A percentile compares a stretch with the other conserved stretches of the same genome.
phyloP scores from a whole-genome alignment of 2,888 invertebrate genomes.

The Uloborus plumipes region DNA sequence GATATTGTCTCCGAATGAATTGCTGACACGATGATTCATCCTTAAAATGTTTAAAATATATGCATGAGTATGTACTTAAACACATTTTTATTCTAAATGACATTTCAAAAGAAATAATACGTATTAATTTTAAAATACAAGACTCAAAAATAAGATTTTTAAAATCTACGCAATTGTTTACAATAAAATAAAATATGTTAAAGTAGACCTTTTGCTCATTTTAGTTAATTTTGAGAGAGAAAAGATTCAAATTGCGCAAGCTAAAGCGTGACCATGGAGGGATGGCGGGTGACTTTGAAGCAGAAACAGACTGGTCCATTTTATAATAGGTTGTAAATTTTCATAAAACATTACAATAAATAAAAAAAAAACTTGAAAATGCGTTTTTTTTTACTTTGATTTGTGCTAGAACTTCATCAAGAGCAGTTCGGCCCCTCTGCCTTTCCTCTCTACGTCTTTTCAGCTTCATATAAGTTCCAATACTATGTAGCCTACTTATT shows the following conservation, averaged over 20 bases:
- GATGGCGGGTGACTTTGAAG: too few relatives aligned
- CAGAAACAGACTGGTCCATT: too few relatives aligned
- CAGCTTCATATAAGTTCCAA: slow-evolving; percentile 78
- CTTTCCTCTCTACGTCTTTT: slow-evolving; percentile 77
- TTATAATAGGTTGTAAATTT: too few relatives aligned
- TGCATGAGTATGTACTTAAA: background rate
- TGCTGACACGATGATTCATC: slow-evolving; percentile 70
- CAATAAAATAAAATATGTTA: too few relatives aligned
- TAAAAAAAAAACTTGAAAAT: background rate
- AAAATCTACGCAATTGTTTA: too few relatives aligned
- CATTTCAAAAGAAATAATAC: too few relatives aligned
- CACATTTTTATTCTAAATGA: background rate
- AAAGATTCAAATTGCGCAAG: too few relatives aligned
- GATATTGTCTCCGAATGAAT: slow-evolving; percentile 70
- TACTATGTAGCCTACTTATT: slow-evolving; percentile 78
- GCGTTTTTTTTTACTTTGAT: slow-evolving; percentile 63
- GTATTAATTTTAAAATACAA: too few relatives aligned
- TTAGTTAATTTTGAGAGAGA: too few relatives aligned
- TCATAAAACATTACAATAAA: background rate
- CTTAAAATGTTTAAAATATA: slow-evolving; percentile 61
- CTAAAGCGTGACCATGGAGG: too few relatives aligned
- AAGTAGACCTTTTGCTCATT: too few relatives aligned
- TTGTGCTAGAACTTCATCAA: slow-evolving; percentile 69
- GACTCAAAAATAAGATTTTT: too few relatives aligned
- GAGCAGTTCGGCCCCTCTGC: slow-evolving; percentile 71